A percentile compares a stretch with the other conserved stretches of the same genome.
phyloP scores from a whole-genome alignment of 1,140 invertebrate genomes.

The Trissolcus basalis region DNA sequence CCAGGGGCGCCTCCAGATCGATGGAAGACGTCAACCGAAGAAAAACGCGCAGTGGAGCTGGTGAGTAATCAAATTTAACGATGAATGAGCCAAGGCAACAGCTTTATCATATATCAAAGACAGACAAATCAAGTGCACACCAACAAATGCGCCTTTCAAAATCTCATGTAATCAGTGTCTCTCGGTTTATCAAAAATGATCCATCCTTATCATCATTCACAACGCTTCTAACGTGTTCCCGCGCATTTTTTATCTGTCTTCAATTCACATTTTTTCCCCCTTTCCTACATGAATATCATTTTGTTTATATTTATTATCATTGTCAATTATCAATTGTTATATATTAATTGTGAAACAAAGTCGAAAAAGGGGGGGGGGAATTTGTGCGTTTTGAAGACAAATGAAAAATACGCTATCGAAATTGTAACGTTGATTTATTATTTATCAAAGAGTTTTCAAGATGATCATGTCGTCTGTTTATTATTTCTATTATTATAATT shows the following conservation, averaged over 20 bases:
- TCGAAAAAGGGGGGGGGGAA: too few relatives aligned
- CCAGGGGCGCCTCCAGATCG: constrained; percentile 72
- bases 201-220: background rate
- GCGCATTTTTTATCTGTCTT: too few relatives aligned
- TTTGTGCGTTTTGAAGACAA: too few relatives aligned
- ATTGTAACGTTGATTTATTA: constrained; percentile 28
- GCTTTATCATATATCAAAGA: constrained; percentile 21
- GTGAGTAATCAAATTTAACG: constrained; percentile 67
- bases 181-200: constrained; percentile 19
- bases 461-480: constrained; percentile 52
- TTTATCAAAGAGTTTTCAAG: constrained; percentile 18
- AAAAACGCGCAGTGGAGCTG: constrained; percentile 76
- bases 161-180: constrained; percentile 15
- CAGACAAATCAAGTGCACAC: constrained; percentile 20
- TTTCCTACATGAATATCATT: too few relatives aligned
- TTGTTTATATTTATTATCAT: too few relatives aligned
- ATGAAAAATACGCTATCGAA: constrained; percentile 9
- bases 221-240: too few relatives aligned
- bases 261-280: too few relatives aligned
- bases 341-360: too few relatives aligned
- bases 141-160: constrained; percentile 42
- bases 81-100: constrained; percentile 52
- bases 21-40: constrained; percentile 74
- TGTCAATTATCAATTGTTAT: too few relatives aligned
- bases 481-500: constrained; percentile 1